Conservation (phyloP, 1,140 invertebrate species). For the Augochlora pura region DNA sequence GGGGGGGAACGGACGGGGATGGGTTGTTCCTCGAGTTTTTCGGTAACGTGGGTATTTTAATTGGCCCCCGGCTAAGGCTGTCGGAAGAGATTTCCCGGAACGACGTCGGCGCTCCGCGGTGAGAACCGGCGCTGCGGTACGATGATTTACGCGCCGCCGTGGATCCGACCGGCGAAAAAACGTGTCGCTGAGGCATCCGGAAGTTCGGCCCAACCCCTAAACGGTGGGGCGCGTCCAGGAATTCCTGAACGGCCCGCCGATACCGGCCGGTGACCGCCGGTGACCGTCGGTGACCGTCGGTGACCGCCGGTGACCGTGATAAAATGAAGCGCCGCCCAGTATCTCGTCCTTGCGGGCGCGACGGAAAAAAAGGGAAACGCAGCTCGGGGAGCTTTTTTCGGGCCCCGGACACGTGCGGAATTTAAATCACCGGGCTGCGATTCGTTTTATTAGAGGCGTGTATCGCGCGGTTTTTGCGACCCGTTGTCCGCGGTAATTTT, state of each 20-base stretch:
- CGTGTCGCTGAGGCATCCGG: slow-evolving; percentile 45
- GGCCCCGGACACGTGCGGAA: slow-evolving; percentile 34
- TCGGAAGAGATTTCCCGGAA: slow-evolving; percentile 58
- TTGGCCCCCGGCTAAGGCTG: slow-evolving; percentile 44
- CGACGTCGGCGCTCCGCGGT: slow-evolving; percentile 1
- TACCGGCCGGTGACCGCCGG: slow-evolving; percentile 27
- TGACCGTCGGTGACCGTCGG: slow-evolving; percentile 30
- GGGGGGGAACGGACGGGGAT: neutral
- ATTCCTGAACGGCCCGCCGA: slow-evolving; percentile 54
- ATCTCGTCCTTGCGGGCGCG: slow-evolving; percentile 47
- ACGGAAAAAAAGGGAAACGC: neutral
- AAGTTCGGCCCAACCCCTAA: slow-evolving; percentile 54
- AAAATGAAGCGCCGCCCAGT: slow-evolving; percentile 48
- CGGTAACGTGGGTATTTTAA: slow-evolving; percentile 52
- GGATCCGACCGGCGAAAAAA: slow-evolving; percentile 24
- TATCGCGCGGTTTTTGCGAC: slow-evolving; percentile 24
- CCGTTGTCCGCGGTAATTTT: slow-evolving; percentile 24
- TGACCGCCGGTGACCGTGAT: slow-evolving; percentile 49
- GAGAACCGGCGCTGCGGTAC: neutral
- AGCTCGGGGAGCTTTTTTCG: slow-evolving; percentile 17
- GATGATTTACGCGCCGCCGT: slow-evolving; percentile 26
- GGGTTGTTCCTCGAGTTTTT: slow-evolving; percentile 41
- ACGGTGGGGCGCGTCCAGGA: slow-evolving; percentile 49
- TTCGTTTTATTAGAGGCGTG: slow-evolving; percentile 42
- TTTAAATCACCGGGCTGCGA: slow-evolving; percentile 39